Evolutionary conservation across 2,888 invertebrate genomes (phyloP), one percentile per base, ranked within the genome.

Genomic region (Acleris literana): DNA sequence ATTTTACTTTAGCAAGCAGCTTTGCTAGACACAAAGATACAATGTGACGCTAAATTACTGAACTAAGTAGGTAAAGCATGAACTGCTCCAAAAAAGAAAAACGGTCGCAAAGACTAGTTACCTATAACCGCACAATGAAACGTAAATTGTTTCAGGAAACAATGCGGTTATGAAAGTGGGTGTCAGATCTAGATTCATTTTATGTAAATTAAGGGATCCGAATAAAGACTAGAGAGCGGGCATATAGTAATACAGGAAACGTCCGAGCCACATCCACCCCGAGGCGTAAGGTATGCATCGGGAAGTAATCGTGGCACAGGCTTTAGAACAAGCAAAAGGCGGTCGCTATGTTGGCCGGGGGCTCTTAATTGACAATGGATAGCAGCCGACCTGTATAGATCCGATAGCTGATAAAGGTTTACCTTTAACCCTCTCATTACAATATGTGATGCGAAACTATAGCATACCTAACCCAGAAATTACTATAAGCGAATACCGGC

Each of bases 291-390:
- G 84, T 83, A 82, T 85, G 84, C 83, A 85, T 84, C 83, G 87
- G 85, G 82, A 85, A 87, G 86, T 87, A 88, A 88, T 88, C 83
- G 82, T 80, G 83, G 83, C 84, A 79, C 79, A 79, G 82, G 82
- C 76, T 82, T 83, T 80, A 85, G 83, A 85, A 89, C 88, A 90
- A 86, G 90, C 83, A 87, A 88, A 88, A 85, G 89, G 87, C 88
- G 88, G 88, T 85, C 85, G 84, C 81, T 77, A 83, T 84, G 81
- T 79, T 73, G 77, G 84, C 87, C 83, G 81, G 79, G 74, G 86
- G 86, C 83, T 85, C 86, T 87, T 90, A 90, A 91, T 90, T 89
- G 89, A 89, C 88, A 90, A 89, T 86, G 80, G 83, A 84, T 83
- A 80, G 80, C 79, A 79, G 80, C 74, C 82, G 80, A 83, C 82